A percentile compares a stretch with the other conserved stretches of the same genome.
Evolutionary conservation across 92 coral and sea anemone species (phyloP).

Genomic region (Parazoanthus darwini): DNA sequence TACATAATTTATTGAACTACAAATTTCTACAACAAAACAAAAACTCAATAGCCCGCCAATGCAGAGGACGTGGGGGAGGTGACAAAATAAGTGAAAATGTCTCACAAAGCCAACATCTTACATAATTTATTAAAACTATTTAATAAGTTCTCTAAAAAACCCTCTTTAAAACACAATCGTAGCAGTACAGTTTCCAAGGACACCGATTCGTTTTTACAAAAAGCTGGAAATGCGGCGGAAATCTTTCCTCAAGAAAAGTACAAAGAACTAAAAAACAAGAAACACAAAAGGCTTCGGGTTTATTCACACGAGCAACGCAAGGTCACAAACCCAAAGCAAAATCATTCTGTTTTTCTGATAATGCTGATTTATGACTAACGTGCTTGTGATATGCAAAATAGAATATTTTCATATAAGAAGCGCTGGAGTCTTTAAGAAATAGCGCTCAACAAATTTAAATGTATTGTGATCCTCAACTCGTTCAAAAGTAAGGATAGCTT

Average conservation of each 20-base stretch:
- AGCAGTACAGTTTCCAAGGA: slow-evolving; percentile 5
- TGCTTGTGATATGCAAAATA: not conserved
- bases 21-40: not conserved
- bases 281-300: not conserved
- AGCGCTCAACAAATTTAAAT: not conserved
- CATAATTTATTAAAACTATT: slow-evolving; percentile 19
- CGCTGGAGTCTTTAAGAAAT: not conserved
- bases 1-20: slow-evolving; percentile 5
- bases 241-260: not conserved
- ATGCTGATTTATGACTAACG: not conserved
- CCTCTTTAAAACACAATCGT: not conserved
- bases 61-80: not conserved
- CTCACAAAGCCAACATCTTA: slow-evolving; percentile 22
- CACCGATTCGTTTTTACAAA: slow-evolving; percentile 4
- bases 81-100: slow-evolving; percentile 15
- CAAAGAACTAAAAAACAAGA: not conserved
- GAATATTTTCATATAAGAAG: not conserved
- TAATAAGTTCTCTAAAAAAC: not conserved
- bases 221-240: not conserved
- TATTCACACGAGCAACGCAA: not conserved
- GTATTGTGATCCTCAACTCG: too few relatives aligned
- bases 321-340: not conserved
- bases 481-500: not conserved
- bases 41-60: not conserved
- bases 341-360: not conserved